These are phyloP conservation scores for Cosmia trapezina DNA, from an alignment of 2,888 invertebrate species.

Conservation along the genomic window DNA sequence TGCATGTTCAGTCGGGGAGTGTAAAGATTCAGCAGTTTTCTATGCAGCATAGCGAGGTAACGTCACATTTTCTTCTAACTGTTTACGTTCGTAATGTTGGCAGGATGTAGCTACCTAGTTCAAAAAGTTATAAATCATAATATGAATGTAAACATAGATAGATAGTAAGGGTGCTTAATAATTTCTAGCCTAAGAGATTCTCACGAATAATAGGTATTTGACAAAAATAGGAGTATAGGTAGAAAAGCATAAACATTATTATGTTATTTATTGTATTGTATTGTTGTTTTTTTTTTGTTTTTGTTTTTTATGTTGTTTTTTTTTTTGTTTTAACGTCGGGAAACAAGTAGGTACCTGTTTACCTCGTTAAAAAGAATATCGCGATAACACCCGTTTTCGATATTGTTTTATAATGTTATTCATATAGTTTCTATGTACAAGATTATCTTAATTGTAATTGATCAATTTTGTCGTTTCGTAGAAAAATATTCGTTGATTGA, in stretches of 20 bases:
- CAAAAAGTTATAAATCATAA: background rate
- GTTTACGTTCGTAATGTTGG: background rate
- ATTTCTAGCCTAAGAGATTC: background rate
- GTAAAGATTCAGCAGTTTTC: background rate
- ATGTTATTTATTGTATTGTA: no score
- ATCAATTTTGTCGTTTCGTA: background rate
- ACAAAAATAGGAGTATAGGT: background rate
- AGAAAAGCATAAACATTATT: background rate
- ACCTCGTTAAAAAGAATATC: no score
- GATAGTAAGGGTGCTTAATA: no score
- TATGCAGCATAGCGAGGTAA: background rate
- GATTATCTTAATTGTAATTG: background rate
- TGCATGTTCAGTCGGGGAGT: background rate
- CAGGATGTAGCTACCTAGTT: background rate
- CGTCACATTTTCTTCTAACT: background rate
- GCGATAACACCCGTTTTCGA: no score
- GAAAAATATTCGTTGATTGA: background rate
- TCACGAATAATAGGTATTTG: background rate
- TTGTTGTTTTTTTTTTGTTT: no score
- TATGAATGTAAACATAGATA: background rate
- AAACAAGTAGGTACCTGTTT: no score
- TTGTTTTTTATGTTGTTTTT: no score
- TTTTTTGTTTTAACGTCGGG: no score
- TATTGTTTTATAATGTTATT: no score
- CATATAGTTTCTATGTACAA: background rate